Evolutionary conservation across 2,113 vertebrate genomes (phyloP).

Genomic region (Ictalurus furcatus): DNA sequence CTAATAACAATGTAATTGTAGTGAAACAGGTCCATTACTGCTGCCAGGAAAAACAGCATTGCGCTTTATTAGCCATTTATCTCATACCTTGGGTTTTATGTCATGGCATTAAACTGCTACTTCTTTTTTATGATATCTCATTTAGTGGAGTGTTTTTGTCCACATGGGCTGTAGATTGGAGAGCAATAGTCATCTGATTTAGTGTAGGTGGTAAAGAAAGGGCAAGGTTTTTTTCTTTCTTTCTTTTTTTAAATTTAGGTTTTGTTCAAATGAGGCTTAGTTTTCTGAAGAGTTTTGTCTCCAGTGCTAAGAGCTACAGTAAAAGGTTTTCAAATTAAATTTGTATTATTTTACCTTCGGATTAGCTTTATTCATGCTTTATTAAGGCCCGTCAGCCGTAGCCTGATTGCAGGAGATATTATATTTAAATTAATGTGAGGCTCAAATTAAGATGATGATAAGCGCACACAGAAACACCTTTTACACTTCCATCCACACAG

Average conservation of each 20-base stretch:
- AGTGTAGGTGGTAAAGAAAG: constrained; percentile 9
- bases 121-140: constrained; percentile 25
- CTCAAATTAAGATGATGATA: constrained; percentile 33
- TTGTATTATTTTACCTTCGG: constrained; percentile 28
- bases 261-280: not conserved
- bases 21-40: not conserved
- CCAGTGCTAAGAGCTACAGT: not conserved
- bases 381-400: constrained; percentile 18
- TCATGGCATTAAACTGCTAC: constrained; percentile 21
- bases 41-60: not conserved
- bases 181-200: not conserved
- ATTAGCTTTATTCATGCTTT: constrained; percentile 28
- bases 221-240: not conserved
- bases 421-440: constrained; percentile 35
- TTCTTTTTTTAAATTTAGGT: not conserved
- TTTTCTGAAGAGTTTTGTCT: constrained; percentile 15
- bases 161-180: constrained; percentile 9
- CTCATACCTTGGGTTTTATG: constrained; percentile 33
- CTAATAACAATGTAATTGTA: constrained; percentile 20
- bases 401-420: constrained; percentile 34
- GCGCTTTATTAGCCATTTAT: constrained; percentile 38
- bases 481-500: constrained; percentile 18
- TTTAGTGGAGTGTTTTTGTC: constrained; percentile 21
- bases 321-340: constrained; percentile 16
- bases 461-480: constrained; percentile 24